phyloP scores from a whole-genome alignment of 2,113 vertebrate genomes.

The Perca flavescens region DNA sequence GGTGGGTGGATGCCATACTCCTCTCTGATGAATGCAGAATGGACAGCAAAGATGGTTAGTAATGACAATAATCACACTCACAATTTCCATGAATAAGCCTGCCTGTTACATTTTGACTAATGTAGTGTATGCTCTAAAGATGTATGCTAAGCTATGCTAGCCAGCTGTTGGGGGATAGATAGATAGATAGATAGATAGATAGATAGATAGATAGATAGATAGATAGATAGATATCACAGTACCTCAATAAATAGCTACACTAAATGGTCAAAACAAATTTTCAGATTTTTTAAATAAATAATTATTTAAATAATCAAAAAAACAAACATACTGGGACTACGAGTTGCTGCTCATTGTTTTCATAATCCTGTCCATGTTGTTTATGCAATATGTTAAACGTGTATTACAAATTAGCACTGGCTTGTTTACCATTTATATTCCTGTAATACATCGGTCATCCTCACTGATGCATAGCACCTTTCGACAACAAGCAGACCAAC shows the following conservation, averaged over 20 bases:
- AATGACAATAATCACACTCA: background rate
- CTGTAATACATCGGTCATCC: background rate
- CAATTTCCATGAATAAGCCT: background rate
- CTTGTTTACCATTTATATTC: slow-evolving; percentile 17
- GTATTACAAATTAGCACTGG: background rate
- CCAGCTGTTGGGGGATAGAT: too few relatives aligned
- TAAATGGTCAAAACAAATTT: background rate
- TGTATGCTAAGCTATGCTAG: too few relatives aligned
- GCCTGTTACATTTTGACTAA: background rate
- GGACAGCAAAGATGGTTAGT: slow-evolving; percentile 12
- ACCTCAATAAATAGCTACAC: background rate
- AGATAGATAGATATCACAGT: too few relatives aligned
- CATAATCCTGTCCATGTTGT: background rate
- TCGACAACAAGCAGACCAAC: background rate
- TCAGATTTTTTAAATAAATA: background rate
- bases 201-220: too few relatives aligned
- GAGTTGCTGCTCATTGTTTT: background rate
- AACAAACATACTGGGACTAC: background rate
- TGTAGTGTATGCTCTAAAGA: background rate
- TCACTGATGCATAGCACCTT: slow-evolving; percentile 7
- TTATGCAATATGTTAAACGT: slow-evolving; percentile 17
- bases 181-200: too few relatives aligned
- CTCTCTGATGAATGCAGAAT: slow-evolving; percentile 70
- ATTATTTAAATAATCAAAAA: background rate
- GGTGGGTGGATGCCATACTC: slow-evolving; percentile 47